These are phyloP conservation scores for Myiagra hebetior DNA, from an alignment of 2,113 vertebrate species.

Conservation along the genomic window DNA sequence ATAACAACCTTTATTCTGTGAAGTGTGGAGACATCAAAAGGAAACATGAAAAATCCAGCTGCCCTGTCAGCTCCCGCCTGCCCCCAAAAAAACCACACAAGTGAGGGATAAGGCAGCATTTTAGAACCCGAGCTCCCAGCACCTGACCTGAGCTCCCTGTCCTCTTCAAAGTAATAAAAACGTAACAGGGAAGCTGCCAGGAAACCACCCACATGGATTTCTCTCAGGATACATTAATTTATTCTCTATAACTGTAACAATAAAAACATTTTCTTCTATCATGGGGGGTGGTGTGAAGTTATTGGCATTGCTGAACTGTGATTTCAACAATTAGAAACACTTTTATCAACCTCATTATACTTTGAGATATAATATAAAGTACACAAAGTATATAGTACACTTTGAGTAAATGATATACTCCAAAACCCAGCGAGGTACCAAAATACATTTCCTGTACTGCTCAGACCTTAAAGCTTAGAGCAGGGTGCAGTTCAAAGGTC, in stretches of 20 bases:
- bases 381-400: neutral
- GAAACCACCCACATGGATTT: neutral
- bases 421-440: neutral
- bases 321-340: neutral
- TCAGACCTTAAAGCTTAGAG: neutral
- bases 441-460: neutral
- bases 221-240: neutral
- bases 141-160: neutral
- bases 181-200: neutral
- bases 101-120: neutral
- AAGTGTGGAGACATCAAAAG: neutral
- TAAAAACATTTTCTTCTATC: neutral
- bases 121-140: neutral
- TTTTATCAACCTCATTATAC: neutral
- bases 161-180: neutral
- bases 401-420: neutral
- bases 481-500: neutral
- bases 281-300: neutral
- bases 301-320: neutral
- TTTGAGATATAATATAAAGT: neutral
- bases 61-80: neutral
- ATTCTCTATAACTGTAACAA: neutral
- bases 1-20: neutral
- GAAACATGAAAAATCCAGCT: neutral
- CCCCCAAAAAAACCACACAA: neutral